Evolutionary conservation across 2,797 vertebrate genomes (phyloP).

Genomic region (Arnoldichthys spilopterus): DNA sequence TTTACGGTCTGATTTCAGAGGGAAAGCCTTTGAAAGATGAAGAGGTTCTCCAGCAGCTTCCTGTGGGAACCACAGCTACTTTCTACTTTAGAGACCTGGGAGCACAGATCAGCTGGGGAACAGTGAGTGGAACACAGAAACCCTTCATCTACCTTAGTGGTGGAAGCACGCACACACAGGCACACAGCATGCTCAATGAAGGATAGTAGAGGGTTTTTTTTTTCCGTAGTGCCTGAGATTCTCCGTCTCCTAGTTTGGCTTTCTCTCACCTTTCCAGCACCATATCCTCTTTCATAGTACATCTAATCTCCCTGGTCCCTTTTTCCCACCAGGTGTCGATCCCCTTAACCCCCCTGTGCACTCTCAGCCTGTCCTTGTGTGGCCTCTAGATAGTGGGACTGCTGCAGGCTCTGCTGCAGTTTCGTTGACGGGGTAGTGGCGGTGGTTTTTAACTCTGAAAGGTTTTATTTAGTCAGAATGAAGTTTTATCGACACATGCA

Average conservation of each 20-base stretch:
- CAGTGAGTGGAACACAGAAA: conserved; percentile 65
- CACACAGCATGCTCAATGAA: background rate
- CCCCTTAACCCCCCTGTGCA: conserved; percentile 68
- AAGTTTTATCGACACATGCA: too few species aligned
- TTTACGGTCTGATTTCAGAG: conserved; percentile 74
- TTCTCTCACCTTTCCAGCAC: conserved; percentile 63
- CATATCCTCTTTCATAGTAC: conserved; percentile 71
- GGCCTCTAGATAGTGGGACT: background rate
- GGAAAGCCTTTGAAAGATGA: conserved; percentile 90
- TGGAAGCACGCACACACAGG: conserved; percentile 20
- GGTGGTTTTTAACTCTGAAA: background rate
- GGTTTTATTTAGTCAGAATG: background rate
- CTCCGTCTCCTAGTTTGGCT: conserved; percentile 52
- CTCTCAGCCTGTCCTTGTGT: conserved; percentile 58
- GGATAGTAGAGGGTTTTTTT: background rate
- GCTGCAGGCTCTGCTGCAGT: background rate
- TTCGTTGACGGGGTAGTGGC: background rate
- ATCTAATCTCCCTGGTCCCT: conserved; percentile 75
- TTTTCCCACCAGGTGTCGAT: conserved; percentile 77
- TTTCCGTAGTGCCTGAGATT: conserved; percentile 9
- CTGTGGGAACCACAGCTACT: conserved; percentile 93
- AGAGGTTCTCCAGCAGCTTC: conserved; percentile 90
- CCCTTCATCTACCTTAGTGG: background rate
- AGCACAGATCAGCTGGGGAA: conserved; percentile 94
- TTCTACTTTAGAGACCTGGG: conserved; percentile 94